phyloP scores from a whole-genome alignment of 2,797 vertebrate genomes.

The Betta splendens region DNA sequence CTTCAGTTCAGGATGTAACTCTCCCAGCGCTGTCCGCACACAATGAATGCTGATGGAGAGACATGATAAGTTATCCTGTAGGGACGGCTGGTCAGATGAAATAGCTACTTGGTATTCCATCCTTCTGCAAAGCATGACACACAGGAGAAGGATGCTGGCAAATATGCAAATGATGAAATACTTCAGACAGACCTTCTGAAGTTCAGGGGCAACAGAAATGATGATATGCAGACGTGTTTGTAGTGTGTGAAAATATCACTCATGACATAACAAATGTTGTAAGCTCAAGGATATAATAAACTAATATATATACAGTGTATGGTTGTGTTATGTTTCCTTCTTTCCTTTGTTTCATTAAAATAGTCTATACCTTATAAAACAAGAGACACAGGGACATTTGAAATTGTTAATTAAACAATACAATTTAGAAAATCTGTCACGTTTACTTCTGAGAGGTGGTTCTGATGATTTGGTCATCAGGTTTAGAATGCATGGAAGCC shows the following conservation, averaged over 20 bases:
- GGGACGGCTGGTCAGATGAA: constrained; percentile 64
- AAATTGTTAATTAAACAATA: no score
- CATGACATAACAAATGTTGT: not conserved
- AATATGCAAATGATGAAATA: constrained; percentile 67
- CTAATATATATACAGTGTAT: no score
- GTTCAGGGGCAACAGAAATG: constrained; percentile 49
- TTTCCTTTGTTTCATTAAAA: no score
- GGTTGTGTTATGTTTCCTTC: no score
- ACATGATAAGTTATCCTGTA: constrained; percentile 65
- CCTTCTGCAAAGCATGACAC: constrained; percentile 61
- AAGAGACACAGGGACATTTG: no score
- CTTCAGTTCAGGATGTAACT: constrained; percentile 39
- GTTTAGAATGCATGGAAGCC: no score
- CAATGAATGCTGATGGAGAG: constrained; percentile 69
- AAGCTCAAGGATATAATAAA: not conserved
- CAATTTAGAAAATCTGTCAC: no score
- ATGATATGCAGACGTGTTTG: constrained; percentile 30
- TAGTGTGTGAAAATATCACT: constrained; percentile 9
- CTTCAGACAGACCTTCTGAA: constrained; percentile 55
- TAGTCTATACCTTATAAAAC: no score
- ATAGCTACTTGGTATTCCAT: constrained; percentile 71
- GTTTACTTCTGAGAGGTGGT: no score
- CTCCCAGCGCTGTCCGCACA: constrained; percentile 59
- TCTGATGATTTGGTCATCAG: no score
- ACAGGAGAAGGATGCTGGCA: constrained; percentile 56